A percentile compares a stretch with the other conserved stretches of the same genome.
phyloP scores from a whole-genome alignment of 2,888 invertebrate genomes.

The Heteromyza rotundicornis region DNA sequence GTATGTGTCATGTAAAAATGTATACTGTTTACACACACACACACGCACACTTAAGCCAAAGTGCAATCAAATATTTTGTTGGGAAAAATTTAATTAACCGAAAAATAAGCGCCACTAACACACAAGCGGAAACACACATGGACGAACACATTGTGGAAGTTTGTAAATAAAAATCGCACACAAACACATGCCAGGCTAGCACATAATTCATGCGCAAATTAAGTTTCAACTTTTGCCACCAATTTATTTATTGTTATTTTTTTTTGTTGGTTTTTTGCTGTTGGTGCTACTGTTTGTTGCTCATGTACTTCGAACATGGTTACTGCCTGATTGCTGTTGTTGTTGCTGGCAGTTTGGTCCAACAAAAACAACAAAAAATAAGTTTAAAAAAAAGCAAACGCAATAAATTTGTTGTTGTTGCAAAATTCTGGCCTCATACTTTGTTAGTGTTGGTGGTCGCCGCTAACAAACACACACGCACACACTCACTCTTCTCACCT shows the following conservation, averaged over 20 bases:
- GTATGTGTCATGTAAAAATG: not conserved
- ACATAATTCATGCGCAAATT: slow-evolving; percentile 31
- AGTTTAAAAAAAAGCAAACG: no score
- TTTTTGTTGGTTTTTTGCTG: no score
- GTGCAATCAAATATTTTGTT: not conserved
- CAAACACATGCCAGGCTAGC: slow-evolving; percentile 1
- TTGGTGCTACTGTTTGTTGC: no score
- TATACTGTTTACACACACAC: not conserved
- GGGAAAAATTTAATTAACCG: slow-evolving; percentile 7
- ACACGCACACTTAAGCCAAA: no score
- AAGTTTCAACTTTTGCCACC: slow-evolving; percentile 21
- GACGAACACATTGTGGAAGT: no score
- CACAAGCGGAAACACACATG: not conserved
- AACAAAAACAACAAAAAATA: not conserved
- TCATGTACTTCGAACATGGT: no score
- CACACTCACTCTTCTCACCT: no score
- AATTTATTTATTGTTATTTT: slow-evolving; percentile 23
- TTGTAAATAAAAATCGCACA: slow-evolving; percentile 24
- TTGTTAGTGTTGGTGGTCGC: not conserved
- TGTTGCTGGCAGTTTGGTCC: not conserved
- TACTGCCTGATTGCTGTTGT: no score
- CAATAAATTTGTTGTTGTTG: slow-evolving; percentile 4
- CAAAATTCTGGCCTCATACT: not conserved
- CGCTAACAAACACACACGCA: not conserved
- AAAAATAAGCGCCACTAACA: slow-evolving; percentile 3